These are phyloP conservation scores for Caenorhabditis remanei DNA, from an alignment of 1,140 invertebrate species.

Conservation along the genomic window DNA sequence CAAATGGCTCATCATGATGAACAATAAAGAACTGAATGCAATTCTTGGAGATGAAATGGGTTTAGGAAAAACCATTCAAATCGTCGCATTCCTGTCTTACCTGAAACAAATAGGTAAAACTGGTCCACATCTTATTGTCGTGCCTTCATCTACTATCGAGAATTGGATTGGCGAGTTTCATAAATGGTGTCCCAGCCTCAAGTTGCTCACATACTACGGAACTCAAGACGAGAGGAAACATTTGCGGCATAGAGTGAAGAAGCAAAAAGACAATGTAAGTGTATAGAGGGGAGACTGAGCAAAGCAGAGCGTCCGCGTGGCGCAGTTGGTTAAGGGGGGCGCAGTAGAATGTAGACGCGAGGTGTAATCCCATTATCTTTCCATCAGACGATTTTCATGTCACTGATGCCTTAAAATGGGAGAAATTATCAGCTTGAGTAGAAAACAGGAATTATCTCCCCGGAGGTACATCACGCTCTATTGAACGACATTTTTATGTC, in stretches of 20 bases:
- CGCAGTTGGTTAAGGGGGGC: not conserved
- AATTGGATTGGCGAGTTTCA: slow-evolving; percentile 74
- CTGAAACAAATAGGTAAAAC: slow-evolving; percentile 67
- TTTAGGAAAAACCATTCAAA: slow-evolving; percentile 75
- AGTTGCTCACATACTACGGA: slow-evolving; percentile 69
- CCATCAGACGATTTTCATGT: not conserved
- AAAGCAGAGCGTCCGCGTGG: not conserved
- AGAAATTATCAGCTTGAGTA: not conserved
- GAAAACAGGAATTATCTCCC: not conserved
- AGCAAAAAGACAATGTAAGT: slow-evolving; percentile 64
- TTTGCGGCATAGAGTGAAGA: slow-evolving; percentile 63
- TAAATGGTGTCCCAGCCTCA: slow-evolving; percentile 72
- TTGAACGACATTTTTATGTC: not conserved
- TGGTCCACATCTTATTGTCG: slow-evolving; percentile 73
- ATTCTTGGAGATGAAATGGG: slow-evolving; percentile 91
- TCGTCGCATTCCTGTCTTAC: slow-evolving; percentile 72
- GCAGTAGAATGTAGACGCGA: too few species aligned
- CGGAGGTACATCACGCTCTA: not conserved
- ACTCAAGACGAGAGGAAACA: slow-evolving; percentile 69
- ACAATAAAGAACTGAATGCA: slow-evolving; percentile 90
- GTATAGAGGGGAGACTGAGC: not conserved
- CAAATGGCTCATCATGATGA: slow-evolving; percentile 92
- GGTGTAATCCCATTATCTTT: slow-evolving; percentile 14
- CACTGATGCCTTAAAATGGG: slow-evolving; percentile 12
- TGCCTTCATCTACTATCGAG: slow-evolving; percentile 74